Evolutionary conservation across 1,140 invertebrate genomes (phyloP).

Genomic region (Tyrophagus putrescentiae): DNA sequence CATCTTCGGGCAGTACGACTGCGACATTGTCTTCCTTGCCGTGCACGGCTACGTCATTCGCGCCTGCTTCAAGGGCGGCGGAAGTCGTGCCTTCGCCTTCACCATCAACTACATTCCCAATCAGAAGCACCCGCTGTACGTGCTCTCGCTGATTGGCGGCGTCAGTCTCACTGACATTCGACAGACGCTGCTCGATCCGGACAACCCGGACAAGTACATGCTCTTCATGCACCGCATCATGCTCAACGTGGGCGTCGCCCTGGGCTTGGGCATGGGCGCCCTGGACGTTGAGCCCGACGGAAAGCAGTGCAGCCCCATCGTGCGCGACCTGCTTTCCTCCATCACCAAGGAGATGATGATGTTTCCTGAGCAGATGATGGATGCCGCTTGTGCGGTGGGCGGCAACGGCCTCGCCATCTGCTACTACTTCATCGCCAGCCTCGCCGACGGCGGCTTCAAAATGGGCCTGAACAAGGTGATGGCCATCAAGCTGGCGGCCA

Average conservation of each 20-base stretch:
- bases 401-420: conserved; percentile 20
- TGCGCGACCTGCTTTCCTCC: conserved; percentile 15
- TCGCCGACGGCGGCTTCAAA: conserved; percentile 40
- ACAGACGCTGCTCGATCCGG: conserved; percentile 12
- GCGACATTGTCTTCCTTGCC: conserved; percentile 20
- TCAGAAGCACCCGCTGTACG: conserved; percentile 21
- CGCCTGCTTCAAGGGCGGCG: conserved; percentile 18
- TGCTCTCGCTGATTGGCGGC: conserved; percentile 16
- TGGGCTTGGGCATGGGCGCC: conserved; percentile 19
- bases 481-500: conserved; percentile 42
- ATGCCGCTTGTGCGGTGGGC: conserved; percentile 17
- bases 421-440: conserved; percentile 23
- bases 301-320: conserved; percentile 10
- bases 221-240: conserved; percentile 21
- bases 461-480: conserved; percentile 43
- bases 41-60: conserved; percentile 16
- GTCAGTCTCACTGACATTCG: conserved; percentile 18
- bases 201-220: conserved; percentile 20
- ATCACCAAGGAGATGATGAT: conserved; percentile 8
- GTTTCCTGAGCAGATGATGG: conserved; percentile 11
- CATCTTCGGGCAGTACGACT: conserved; percentile 19
- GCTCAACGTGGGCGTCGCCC: conserved; percentile 15
- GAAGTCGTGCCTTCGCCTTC: conserved; percentile 10
- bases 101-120: conserved; percentile 22
- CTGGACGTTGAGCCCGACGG: conserved; percentile 21